phyloP scores from a whole-genome alignment of 1,140 invertebrate genomes.

The Cataglyphis hispanica region DNA sequence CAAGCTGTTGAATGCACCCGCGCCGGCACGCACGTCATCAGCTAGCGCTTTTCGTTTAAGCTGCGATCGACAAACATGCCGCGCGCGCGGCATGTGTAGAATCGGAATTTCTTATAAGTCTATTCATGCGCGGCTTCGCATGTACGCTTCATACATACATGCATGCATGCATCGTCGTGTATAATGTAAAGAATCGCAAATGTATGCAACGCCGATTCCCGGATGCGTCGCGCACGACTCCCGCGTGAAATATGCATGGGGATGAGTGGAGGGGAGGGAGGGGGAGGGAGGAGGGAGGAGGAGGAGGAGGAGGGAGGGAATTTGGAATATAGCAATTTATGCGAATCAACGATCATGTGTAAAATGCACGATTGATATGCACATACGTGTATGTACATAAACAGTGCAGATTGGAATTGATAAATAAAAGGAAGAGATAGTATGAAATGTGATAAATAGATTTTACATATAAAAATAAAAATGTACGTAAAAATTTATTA shows the following conservation, averaged over 20 bases:
- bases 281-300: no score
- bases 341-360: conserved; percentile 12
- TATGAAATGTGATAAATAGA: neutral
- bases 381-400: neutral
- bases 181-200: conserved; percentile 41
- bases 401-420: neutral
- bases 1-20: neutral
- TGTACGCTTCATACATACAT: conserved; percentile 36
- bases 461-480: neutral
- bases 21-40: neutral
- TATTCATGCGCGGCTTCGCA: conserved; percentile 27
- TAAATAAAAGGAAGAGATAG: neutral
- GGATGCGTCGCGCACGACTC: neutral
- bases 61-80: conserved; percentile 36
- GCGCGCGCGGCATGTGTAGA: neutral
- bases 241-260: conserved; percentile 45
- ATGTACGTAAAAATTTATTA: neutral
- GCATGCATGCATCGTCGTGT: conserved; percentile 10
- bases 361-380: neutral
- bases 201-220: conserved; percentile 10
- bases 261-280: no score
- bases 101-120: conserved; percentile 61
- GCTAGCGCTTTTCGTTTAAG: neutral
- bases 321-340: conserved; percentile 23
- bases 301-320: neutral